Evolutionary conservation across 2,113 vertebrate genomes (phyloP).

Genomic region (Bubo bubo): DNA sequence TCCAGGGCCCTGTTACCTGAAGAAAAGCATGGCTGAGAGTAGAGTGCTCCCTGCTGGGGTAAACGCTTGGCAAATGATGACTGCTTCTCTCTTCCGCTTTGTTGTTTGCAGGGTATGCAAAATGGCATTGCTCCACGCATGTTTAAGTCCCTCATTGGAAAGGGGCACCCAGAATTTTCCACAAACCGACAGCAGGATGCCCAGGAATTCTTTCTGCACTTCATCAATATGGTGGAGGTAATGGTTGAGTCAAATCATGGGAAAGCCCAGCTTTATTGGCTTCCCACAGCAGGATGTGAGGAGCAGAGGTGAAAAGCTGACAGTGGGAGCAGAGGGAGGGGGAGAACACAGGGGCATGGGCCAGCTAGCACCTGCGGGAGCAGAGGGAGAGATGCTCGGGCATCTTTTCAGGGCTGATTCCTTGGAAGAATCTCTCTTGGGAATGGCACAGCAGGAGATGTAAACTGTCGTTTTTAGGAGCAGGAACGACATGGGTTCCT

Average conservation of each 20-base stretch:
- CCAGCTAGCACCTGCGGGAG: not conserved
- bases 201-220: conserved; percentile 97
- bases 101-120: conserved; percentile 84
- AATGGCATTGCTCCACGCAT: conserved; percentile 93
- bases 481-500: not conserved
- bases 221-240: conserved; percentile 99
- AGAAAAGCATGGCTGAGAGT: not conserved
- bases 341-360: not conserved
- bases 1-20: not conserved
- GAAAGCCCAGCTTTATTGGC: not conserved
- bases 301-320: not conserved
- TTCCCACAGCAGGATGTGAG: not conserved
- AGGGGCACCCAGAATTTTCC: conserved; percentile 96
- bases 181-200: conserved; percentile 98
- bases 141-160: conserved; percentile 96
- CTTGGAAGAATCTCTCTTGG: not conserved
- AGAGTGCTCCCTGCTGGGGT: not conserved
- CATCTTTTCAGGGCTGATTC: not conserved
- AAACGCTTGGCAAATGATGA: not conserved
- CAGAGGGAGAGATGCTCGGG: not conserved
- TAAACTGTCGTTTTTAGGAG: not conserved
- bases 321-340: accelerated
- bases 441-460: not conserved
- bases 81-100: not conserved
- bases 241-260: not conserved